These are phyloP conservation scores for Melanostigma gelatinosum DNA, from an alignment of 2,113 vertebrate genomes.

Conservation along the genomic window DNA sequence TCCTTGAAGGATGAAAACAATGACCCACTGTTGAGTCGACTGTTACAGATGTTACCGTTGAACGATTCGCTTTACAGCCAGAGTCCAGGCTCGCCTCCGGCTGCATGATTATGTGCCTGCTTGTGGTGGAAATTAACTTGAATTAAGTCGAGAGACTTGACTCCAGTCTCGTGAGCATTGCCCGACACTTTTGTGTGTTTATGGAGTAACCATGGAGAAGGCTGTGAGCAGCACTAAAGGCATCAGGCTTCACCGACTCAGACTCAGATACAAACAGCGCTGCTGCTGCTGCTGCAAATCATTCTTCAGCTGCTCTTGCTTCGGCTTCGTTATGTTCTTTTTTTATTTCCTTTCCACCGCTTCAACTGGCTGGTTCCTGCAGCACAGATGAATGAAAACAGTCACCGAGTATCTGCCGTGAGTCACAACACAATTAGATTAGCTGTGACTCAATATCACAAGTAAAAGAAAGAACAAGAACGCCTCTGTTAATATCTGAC, in stretches of 20 bases:
- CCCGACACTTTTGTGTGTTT: slow-evolving; percentile 64
- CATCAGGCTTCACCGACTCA: slow-evolving; percentile 11
- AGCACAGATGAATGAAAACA: slow-evolving; percentile 39
- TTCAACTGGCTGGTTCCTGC: slow-evolving; percentile 15
- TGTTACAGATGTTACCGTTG: neutral
- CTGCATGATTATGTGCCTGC: slow-evolving; percentile 18
- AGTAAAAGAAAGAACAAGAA: slow-evolving; percentile 31
- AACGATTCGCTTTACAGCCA: slow-evolving; percentile 10
- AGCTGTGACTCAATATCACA: slow-evolving; percentile 65
- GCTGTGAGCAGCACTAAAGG: slow-evolving; percentile 38
- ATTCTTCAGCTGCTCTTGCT: slow-evolving; percentile 11
- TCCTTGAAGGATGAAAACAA: slow-evolving; percentile 22
- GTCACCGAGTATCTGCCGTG: slow-evolving; percentile 23
- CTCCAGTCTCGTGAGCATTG: slow-evolving; percentile 27
- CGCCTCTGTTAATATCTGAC: slow-evolving; percentile 11
- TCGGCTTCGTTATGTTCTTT: neutral
- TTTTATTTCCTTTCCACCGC: slow-evolving; percentile 25
- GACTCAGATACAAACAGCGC: neutral
- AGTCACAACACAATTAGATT: slow-evolving; percentile 41
- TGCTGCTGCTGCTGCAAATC: slow-evolving; percentile 31
- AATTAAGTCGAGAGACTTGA: slow-evolving; percentile 25
- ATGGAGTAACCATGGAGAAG: slow-evolving; percentile 56
- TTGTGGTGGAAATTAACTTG: slow-evolving; percentile 45
- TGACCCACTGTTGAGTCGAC: slow-evolving; percentile 4
- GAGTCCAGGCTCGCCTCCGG: slow-evolving; percentile 14